Percentiles rank a stretch among this genome's conserved stretches.
These are phyloP conservation scores for Nesometra sesokonis DNA, from an alignment of 35 echinoderm and acorn worm species.

Conservation along the genomic window DNA sequence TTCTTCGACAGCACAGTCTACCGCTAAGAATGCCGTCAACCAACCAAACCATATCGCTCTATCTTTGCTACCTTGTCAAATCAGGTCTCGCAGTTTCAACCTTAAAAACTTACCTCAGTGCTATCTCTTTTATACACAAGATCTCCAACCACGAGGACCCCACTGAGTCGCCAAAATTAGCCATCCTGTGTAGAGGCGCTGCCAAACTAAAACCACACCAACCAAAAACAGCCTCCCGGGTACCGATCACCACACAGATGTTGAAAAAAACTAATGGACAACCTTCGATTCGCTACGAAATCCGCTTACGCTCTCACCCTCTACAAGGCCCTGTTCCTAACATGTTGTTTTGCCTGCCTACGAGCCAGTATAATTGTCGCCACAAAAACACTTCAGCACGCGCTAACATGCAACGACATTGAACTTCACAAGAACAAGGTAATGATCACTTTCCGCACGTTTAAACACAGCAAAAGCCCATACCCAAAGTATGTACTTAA, in stretches of 20 bases:
- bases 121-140: not conserved
- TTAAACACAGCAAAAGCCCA: not conserved
- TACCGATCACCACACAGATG: not conserved
- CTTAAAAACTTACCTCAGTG: not conserved
- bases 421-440: not conserved
- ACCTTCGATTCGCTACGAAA: not conserved
- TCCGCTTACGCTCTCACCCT: not conserved
- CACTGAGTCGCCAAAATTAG: not conserved
- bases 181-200: not conserved
- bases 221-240: no score
- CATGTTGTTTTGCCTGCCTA: not conserved
- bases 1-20: no score
- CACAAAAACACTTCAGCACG: not conserved
- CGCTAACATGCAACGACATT: not conserved
- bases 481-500: no score
- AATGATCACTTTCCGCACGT: not conserved
- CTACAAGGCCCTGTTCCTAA: not conserved
- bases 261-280: not conserved
- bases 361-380: not conserved
- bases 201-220: not conserved
- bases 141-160: not conserved
- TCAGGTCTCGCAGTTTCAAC: not conserved
- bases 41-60: no score
- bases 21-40: no score
- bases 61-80: not conserved